Base-by-base conservation (phyloP, 2,797 vertebrate species). In the Coranthus polyacanthus region DNA sequence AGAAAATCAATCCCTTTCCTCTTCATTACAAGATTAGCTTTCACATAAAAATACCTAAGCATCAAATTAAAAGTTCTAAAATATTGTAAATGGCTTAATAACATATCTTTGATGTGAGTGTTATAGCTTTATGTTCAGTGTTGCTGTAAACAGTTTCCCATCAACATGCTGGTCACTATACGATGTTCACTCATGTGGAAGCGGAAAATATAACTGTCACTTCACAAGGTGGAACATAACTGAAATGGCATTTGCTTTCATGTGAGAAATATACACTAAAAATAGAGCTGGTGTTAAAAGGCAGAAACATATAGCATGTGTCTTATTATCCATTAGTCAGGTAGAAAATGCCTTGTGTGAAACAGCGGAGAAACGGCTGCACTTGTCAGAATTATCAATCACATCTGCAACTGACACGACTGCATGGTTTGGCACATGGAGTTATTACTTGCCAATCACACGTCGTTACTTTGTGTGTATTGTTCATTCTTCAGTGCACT, bases 331-430 rank as follows among this genome's bases (percentile, higher is more conserved):
- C 59, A 45, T 66, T 43, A 60, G 62, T 22, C 72, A 64, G 67
- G 62, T 32, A 77, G 63, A 59, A 44, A 41, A 66, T 43, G 42
- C 34, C 65, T 21, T 3, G 44, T 7, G 59, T 80, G 75, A 75
- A 82, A 82, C 57, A 56, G 64, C 50, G 38, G 17, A 36, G 43
- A 45, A 80, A 67, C 10, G 72, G 55, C 84, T 59, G 51, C 59
- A 73, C 57, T 69, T 75, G 78, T 87, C 78, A 85, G 75, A 86
- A 76, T 72, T 87, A 82, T 83, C 68, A 70, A 54, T 80, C 66
- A 73, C 29, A 62, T 81, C 73, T 53, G 45, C 42, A 57, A 71
- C 55, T 75, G 78, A 80, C 75, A 79, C 54, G 41, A 53, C 58
- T 34, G 49, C 64, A 57, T 57, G 51, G 69, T 76, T 79, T 78